Evolutionary conservation across 1,140 invertebrate genomes (phyloP).

Genomic region (Trigoniulus corallinus): DNA sequence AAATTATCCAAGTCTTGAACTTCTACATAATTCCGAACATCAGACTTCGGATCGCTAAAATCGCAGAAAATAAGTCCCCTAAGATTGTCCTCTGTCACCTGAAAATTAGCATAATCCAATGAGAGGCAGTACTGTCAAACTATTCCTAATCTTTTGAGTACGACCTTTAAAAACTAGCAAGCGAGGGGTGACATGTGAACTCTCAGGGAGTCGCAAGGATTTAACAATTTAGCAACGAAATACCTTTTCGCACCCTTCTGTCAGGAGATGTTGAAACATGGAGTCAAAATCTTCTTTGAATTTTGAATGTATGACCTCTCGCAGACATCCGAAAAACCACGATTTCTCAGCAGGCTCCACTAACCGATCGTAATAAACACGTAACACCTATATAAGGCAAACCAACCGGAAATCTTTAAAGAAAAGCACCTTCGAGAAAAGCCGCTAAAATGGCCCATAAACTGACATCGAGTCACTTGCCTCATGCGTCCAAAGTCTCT

Average conservation of each 20-base stretch:
- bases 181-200: too few relatives aligned
- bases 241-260: background rate
- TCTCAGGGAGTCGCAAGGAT: too few relatives aligned
- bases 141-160: background rate
- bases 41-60: constrained; percentile 84
- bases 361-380: constrained; percentile 86
- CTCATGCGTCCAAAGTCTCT: constrained; percentile 88
- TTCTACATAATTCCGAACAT: constrained; percentile 73
- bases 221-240: background rate
- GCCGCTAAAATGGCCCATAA: background rate
- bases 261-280: constrained; percentile 23
- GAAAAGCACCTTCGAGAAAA: too few relatives aligned
- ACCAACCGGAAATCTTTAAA: constrained; percentile 1
- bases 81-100: constrained; percentile 60
- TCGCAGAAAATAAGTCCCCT: constrained; percentile 85
- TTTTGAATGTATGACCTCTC: constrained; percentile 25
- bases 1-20: constrained; percentile 66
- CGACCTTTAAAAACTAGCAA: too few relatives aligned
- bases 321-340: constrained; percentile 51
- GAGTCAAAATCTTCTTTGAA: constrained; percentile 36
- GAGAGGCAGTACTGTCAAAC: too few relatives aligned
- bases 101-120: constrained; percentile 10
- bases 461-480: constrained; percentile 16
- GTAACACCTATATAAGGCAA: constrained; percentile 30
- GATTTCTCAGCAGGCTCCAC: constrained; percentile 61